Evolutionary conservation across 1,140 invertebrate genomes (phyloP), one percentile per base, ranked within the genome.

Genomic region (Drosophila bocqueti): DNA sequence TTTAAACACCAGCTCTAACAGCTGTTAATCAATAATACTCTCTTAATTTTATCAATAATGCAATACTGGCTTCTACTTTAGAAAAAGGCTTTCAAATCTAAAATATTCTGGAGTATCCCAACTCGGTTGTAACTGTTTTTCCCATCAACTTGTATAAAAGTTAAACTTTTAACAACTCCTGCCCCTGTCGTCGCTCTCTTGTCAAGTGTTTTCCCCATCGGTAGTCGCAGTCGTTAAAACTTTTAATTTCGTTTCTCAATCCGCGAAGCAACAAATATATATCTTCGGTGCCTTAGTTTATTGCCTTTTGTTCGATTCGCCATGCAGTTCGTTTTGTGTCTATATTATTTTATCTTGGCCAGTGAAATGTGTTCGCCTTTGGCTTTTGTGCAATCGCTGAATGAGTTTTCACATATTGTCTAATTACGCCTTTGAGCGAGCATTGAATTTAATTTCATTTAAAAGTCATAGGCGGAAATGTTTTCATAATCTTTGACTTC

Each of bases 381-480:
- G 38, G 38, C 66, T 42, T 77, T 77, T 77, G 63, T 78, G 80
- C 61, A 86, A 86, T 76, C 63, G 64, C 54, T 43, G 72, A 83
- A 80, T 66, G 66, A 59, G 62, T 83, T 87, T 83, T 76, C 77
- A 77, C 54, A 78, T 74, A 77, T 76, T 69, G 80, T 80, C 58
- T 83, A 80, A 89, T 86, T 89, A 83, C 45, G 60, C 55, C 40
- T 62, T 76, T 74, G 68, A 77, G 50, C 61, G 61, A 59, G 29
- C 74, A 68, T 50, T 58, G 62, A 59, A 71, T 50, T 69, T 36
- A 60, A 47, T 71, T 63, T 76, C 45, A 62, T 52, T 64, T 45
- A 66, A 64, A 47, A 76, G 57, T 59, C 60, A 63, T 47, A 54
- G 46, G 45, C 74, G 71, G 52, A 89, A 86, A 86, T 77, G 52